Conservation (phyloP, 2,888 invertebrate species). For the Pecten maximus region DNA sequence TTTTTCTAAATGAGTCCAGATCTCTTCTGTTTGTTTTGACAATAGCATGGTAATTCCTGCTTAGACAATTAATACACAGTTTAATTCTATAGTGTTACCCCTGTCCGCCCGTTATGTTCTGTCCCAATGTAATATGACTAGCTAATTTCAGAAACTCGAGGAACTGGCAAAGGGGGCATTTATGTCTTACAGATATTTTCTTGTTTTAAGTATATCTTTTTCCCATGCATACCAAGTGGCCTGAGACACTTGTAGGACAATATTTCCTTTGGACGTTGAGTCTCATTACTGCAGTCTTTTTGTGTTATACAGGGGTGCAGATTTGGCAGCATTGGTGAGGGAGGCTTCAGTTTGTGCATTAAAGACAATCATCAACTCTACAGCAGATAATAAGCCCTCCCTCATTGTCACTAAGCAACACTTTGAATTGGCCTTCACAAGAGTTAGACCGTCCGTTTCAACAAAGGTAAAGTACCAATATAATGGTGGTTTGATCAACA, state of each 20-base stretch:
- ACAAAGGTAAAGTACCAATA: conserved; percentile 75
- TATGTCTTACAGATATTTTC: too few species aligned
- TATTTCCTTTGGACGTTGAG: background rate
- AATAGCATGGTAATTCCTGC: too few species aligned
- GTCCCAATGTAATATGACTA: too few species aligned
- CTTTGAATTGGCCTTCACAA: conserved; percentile 89
- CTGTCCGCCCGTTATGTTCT: too few species aligned
- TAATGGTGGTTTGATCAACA: background rate
- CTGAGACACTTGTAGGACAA: too few species aligned
- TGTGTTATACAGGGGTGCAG: conserved; percentile 88
- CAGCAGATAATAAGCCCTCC: conserved; percentile 46
- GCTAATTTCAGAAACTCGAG: too few species aligned
- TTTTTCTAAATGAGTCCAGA: too few species aligned
- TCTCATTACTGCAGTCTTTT: background rate
- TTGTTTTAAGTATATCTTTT: too few species aligned
- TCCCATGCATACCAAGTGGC: background rate
- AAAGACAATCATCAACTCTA: conserved; percentile 87
- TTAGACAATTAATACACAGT: too few species aligned
- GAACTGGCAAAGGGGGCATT: too few species aligned
- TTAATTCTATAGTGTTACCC: too few species aligned
- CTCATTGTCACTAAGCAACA: conserved; percentile 88
- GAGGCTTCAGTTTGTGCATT: conserved; percentile 93
- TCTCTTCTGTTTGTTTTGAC: too few species aligned
- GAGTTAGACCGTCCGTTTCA: conserved; percentile 94
- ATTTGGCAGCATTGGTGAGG: conserved; percentile 93